A percentile compares a stretch with the other conserved stretches of the same genome.
These are phyloP conservation scores for Sylvicola fuscatus DNA, from an alignment of 2,888 invertebrate species.

Conservation along the genomic window DNA sequence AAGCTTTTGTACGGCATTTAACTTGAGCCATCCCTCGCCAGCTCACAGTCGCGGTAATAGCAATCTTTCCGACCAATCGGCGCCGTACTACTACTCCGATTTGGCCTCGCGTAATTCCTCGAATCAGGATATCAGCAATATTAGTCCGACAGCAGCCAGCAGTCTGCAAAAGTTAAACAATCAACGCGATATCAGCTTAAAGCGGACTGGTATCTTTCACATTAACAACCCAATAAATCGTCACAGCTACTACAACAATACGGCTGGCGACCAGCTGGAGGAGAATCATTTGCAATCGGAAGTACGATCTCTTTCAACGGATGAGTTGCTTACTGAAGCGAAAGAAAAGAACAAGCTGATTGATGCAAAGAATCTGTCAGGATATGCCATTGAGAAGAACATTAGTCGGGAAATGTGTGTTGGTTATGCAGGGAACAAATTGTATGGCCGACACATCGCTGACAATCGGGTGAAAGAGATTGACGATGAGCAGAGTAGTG, in stretches of 20 bases:
- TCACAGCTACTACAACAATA: conserved; percentile 16
- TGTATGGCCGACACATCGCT: conserved; percentile 1
- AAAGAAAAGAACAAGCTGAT: conserved; percentile 37
- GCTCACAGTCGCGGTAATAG: conserved; percentile 41
- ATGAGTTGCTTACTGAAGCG: conserved; percentile 42
- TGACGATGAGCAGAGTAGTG: neutral
- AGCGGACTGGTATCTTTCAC: conserved; percentile 42
- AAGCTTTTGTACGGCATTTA: conserved; percentile 11
- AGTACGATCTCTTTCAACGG: conserved; percentile 36
- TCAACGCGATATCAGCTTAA: conserved; percentile 41
- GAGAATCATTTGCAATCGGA: conserved; percentile 21
- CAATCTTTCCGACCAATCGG: conserved; percentile 38
- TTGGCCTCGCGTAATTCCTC: conserved; percentile 30
- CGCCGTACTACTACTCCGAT: conserved; percentile 78
- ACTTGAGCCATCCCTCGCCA: conserved; percentile 20
- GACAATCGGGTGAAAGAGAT: neutral
- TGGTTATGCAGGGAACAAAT: conserved; percentile 2
- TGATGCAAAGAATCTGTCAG: conserved; percentile 21
- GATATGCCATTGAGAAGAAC: conserved; percentile 8
- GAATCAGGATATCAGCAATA: neutral
- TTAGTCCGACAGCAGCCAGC: conserved; percentile 6
- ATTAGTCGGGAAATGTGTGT: conserved; percentile 7
- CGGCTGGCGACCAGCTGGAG: conserved; percentile 18
- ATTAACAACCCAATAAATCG: conserved; percentile 48
- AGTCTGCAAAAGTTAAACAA: conserved; percentile 37